Evolutionary conservation across 2,888 invertebrate genomes (phyloP).

Genomic region (Tiliacea aurago): DNA sequence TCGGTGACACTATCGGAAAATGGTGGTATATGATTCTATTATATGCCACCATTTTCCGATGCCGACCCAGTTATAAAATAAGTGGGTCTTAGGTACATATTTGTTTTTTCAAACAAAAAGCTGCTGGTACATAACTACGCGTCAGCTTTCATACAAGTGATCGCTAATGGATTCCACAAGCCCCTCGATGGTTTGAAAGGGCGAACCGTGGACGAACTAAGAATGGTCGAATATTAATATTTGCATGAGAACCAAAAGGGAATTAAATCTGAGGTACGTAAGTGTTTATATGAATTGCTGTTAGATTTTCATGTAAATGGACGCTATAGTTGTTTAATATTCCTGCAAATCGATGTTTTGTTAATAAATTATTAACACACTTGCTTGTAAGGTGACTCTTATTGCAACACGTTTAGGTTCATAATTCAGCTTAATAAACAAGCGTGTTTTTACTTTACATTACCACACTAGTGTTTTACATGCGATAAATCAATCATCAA

Average conservation of each 20-base stretch:
- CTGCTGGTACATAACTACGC: not conserved
- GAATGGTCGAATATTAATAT: constrained; percentile 38
- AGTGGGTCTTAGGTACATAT: no score
- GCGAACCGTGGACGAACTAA: constrained; percentile 7
- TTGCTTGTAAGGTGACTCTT: no score
- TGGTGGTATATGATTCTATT: no score
- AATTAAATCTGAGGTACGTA: constrained; percentile 8
- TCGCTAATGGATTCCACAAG: constrained; percentile 48
- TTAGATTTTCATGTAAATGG: not conserved
- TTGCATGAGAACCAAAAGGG: constrained; percentile 20
- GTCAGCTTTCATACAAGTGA: constrained; percentile 29
- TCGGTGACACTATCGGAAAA: no score
- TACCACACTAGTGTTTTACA: no score
- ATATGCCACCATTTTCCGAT: no score
- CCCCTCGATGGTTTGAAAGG: constrained; percentile 43
- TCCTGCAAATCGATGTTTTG: not conserved
- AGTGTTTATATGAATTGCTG: constrained; percentile 10
- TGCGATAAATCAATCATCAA: no score
- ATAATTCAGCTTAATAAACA: no score
- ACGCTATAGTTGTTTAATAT: not conserved
- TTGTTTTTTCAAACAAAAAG: not conserved
- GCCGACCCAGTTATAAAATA: no score
- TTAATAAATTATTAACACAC: no score
- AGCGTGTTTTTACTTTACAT: no score
- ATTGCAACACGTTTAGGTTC: no score